A percentile compares a stretch with the other conserved stretches of the same genome.
phyloP scores from a whole-genome alignment of 2,113 vertebrate species.

The Neomonachus schauinslandi region DNA sequence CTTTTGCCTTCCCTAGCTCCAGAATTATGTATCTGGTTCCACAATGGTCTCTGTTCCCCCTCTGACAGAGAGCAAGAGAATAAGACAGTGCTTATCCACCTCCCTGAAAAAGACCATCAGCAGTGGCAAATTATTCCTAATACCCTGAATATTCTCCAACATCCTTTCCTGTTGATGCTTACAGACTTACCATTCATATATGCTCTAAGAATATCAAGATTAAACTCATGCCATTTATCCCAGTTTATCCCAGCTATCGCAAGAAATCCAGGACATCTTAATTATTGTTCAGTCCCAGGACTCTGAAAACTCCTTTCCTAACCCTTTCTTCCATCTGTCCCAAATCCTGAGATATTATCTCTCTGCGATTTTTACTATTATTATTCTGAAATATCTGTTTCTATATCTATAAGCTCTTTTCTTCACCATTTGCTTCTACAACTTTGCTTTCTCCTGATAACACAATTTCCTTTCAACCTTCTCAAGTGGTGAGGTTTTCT shows the following conservation, averaged over 20 bases:
- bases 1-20: neutral
- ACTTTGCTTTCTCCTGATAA: neutral
- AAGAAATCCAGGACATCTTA: neutral
- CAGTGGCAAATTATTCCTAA: neutral
- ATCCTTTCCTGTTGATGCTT: neutral
- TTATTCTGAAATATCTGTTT: neutral
- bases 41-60: neutral
- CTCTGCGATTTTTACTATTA: neutral
- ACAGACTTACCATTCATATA: neutral
- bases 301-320: neutral
- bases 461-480: neutral
- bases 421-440: neutral
- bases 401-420: neutral
- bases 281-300: neutral
- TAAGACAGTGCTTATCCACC: too few relatives aligned
- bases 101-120: neutral
- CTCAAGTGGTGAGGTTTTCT: neutral
- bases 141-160: accelerated
- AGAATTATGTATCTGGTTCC: neutral
- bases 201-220: neutral
- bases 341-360: neutral
- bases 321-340: neutral
- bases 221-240: accelerated
- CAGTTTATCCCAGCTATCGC: neutral
- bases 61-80: neutral